Percentiles rank a stretch among this genome's conserved stretches.
Conservation (phyloP, 2,797 vertebrate genomes). For the Gallinago nigripennis region DNA sequence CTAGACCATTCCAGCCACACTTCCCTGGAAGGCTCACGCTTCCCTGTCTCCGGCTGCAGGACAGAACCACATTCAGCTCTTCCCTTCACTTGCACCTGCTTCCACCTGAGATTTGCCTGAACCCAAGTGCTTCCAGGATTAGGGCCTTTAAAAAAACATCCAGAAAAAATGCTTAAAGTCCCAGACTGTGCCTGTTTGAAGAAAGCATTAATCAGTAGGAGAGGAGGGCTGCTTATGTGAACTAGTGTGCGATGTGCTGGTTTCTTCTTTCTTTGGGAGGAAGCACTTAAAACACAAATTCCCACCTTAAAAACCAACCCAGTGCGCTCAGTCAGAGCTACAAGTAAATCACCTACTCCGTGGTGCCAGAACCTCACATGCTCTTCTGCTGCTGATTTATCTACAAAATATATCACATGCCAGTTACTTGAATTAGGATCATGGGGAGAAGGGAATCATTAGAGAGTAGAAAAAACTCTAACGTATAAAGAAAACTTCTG, state of each 20-base stretch:
- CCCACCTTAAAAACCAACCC: slow-evolving; percentile 13
- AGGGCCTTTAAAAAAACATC: background rate
- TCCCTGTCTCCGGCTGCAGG: background rate
- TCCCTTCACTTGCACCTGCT: background rate
- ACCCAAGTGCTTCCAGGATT: rapidly evolving
- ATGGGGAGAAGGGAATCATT: slow-evolving; percentile 63
- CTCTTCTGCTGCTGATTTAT: slow-evolving; percentile 55
- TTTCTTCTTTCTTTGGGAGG: background rate
- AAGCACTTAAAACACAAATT: background rate
- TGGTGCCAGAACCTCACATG: background rate
- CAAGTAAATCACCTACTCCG: slow-evolving; percentile 26
- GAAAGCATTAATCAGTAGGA: background rate
- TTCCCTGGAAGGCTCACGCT: background rate
- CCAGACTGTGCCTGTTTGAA: background rate
- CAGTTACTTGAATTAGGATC: slow-evolving; percentile 67
- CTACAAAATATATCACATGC: slow-evolving; percentile 54
- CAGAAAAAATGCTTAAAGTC: background rate
- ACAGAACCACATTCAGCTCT: background rate
- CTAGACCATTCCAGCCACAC: background rate
- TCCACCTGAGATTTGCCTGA: background rate
- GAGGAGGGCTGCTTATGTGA: background rate
- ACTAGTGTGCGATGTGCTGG: background rate
- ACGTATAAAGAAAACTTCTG: slow-evolving; percentile 54
- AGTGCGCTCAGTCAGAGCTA: background rate
- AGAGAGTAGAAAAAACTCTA: slow-evolving; percentile 47